phyloP scores from a whole-genome alignment of 2,113 vertebrate species.

The Alaudala cheleensis region DNA sequence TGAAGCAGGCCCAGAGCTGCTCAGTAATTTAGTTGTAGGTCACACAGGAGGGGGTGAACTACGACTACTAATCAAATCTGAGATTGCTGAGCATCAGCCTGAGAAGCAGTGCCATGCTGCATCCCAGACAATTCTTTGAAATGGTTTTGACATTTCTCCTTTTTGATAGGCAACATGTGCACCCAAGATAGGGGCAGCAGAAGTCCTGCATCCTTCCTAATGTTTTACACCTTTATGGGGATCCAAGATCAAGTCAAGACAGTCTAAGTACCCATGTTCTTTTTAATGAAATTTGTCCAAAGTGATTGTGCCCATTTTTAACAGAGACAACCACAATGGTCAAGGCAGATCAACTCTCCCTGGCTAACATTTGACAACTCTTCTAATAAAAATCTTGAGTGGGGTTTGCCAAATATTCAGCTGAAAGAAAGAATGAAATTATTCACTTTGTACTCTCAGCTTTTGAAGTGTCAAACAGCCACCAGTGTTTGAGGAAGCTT shows the following conservation, averaged over 20 bases:
- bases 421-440: background rate
- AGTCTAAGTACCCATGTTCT: rapidly evolving
- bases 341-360: background rate
- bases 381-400: background rate
- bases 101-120: background rate
- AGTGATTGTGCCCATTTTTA: background rate
- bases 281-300: background rate
- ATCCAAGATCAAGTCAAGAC: background rate
- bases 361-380: background rate
- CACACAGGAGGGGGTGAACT: background rate
- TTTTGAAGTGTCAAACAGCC: background rate
- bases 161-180: background rate
- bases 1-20: background rate
- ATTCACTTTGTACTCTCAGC: background rate
- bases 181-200: background rate
- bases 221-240: background rate
- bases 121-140: background rate
- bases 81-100: background rate
- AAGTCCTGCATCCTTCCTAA: background rate
- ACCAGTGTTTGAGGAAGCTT: constrained; percentile 3
- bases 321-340: background rate
- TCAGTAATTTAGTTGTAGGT: background rate
- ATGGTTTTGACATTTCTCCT: background rate
- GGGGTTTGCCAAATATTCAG: background rate
- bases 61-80: background rate